Conservation (phyloP, 2,113 vertebrate genomes). For the Haemorhous mexicanus region DNA sequence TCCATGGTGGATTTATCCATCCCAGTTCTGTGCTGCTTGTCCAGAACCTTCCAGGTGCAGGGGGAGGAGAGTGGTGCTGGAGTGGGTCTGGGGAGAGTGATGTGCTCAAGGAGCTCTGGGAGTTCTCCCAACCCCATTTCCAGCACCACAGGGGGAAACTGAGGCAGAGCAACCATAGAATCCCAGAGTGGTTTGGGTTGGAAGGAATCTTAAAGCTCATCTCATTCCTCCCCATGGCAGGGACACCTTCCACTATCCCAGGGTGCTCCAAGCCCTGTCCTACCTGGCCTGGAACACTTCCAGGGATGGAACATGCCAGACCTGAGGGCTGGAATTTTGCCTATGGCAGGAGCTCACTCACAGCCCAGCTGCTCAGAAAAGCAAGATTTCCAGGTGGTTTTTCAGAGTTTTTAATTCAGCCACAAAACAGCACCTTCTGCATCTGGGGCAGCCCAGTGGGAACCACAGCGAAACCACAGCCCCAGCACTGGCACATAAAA, state of each 20-base stretch:
- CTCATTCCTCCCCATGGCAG: not conserved
- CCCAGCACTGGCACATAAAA: not conserved
- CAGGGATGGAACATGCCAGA: not conserved
- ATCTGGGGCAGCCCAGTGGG: fast-evolving
- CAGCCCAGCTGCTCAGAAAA: not conserved
- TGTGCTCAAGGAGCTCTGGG: not conserved
- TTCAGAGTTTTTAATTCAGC: not conserved
- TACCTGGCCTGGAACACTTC: not conserved
- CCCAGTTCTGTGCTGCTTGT: not conserved
- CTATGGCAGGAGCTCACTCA: fast-evolving
- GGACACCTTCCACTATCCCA: not conserved
- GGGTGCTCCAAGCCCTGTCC: fast-evolving
- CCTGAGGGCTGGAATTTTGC: not conserved
- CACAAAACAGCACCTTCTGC: not conserved
- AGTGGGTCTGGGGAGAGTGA: not conserved
- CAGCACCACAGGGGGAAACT: not conserved
- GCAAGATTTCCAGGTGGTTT: not conserved
- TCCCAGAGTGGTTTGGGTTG: not conserved
- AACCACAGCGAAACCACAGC: not conserved
- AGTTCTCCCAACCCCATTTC: not conserved
- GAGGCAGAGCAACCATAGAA: not conserved
- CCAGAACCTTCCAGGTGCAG: not conserved
- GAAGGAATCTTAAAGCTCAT: not conserved
- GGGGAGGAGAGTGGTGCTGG: not conserved
- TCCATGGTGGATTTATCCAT: not conserved